These are phyloP conservation scores for Conopomorpha cramerella DNA, from an alignment of 1,140 invertebrate species.

Conservation along the genomic window DNA sequence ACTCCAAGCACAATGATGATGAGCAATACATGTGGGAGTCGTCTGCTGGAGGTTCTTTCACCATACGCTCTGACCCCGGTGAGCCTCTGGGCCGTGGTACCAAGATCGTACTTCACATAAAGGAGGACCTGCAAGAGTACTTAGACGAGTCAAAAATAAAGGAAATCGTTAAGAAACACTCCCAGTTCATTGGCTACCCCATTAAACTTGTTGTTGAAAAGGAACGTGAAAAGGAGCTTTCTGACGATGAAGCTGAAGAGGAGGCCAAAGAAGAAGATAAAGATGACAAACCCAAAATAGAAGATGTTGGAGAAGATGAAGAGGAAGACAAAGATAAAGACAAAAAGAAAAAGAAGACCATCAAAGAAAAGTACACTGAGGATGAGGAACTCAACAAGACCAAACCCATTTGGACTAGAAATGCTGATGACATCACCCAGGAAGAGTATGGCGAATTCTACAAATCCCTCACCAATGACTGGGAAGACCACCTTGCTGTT, in stretches of 20 bases:
- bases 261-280: constrained; percentile 72
- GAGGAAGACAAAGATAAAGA: constrained; percentile 83
- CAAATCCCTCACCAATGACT: constrained; percentile 97
- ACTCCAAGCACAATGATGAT: constrained; percentile 96
- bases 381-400: constrained; percentile 99
- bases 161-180: constrained; percentile 98
- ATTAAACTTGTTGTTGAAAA: constrained; percentile 95
- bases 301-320: constrained; percentile 91
- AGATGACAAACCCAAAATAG: constrained; percentile 89
- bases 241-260: constrained; percentile 83
- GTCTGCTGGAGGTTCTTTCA: constrained; percentile 91
- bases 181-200: constrained; percentile 98
- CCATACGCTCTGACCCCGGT: constrained; percentile 71
- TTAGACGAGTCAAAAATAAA: constrained; percentile 93
- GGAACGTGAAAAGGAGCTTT: constrained; percentile 93
- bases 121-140: constrained; percentile 92
- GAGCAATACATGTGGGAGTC: constrained; percentile 95
- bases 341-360: constrained; percentile 94
- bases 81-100: constrained; percentile 85
- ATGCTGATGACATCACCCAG: constrained; percentile 95
- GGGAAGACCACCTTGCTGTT: constrained; percentile 98
- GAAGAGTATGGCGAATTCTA: constrained; percentile 99
- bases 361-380: constrained; percentile 97
- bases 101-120: constrained; percentile 86
- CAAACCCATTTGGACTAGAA: constrained; percentile 98